Evolutionary conservation across 2,113 vertebrate genomes (phyloP).

Genomic region (Sterna hirundo): DNA sequence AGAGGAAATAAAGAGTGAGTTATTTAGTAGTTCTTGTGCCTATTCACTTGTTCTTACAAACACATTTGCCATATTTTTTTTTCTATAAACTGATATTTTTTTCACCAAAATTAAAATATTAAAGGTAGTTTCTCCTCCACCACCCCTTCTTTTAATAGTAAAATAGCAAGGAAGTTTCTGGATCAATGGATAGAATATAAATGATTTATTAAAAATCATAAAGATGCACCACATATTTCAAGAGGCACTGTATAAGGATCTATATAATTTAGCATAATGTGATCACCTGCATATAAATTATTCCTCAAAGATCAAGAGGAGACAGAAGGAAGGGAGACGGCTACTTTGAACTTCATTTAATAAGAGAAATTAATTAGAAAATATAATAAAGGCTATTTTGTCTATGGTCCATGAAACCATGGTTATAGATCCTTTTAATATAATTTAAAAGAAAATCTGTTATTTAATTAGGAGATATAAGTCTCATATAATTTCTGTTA

Average conservation of each 20-base stretch:
- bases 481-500: not conserved
- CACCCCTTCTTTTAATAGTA: not conserved
- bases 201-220: not conserved
- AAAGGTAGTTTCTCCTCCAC: not conserved
- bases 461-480: not conserved
- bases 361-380: not conserved
- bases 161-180: not conserved
- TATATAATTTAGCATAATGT: slow-evolving; percentile 11
- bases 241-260: not conserved
- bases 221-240: not conserved
- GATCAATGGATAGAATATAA: not conserved
- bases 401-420: not conserved
- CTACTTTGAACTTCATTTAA: not conserved
- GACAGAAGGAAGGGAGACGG: not conserved
- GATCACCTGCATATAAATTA: not conserved
- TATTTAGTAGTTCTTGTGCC: not conserved
- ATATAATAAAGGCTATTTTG: not conserved
- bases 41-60: not conserved
- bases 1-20: not conserved
- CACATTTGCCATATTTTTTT: accelerated
- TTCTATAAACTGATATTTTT: not conserved
- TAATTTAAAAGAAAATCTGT: not conserved
- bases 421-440: not conserved
- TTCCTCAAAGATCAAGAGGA: not conserved
- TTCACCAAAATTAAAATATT: not conserved